phyloP scores from a whole-genome alignment of 64 coral and sea anemone genomes.

The Montipora efflorescens region DNA sequence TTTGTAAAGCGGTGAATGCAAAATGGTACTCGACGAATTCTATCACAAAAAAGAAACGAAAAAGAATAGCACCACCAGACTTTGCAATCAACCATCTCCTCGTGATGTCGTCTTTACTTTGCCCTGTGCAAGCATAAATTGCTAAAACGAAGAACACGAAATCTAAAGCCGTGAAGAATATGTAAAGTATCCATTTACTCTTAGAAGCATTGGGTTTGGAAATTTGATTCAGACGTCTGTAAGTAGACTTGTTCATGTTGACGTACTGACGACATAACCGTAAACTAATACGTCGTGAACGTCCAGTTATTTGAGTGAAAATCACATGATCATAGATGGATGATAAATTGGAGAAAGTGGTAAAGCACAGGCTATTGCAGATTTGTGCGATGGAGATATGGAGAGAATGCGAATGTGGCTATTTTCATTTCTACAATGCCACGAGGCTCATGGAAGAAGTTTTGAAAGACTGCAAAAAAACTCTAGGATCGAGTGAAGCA shows the following conservation, averaged over 20 bases:
- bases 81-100: not conserved
- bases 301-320: too few species aligned
- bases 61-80: not conserved
- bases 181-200: not conserved
- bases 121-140: not conserved
- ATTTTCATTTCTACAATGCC: not conserved
- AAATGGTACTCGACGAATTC: not conserved
- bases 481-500: not conserved
- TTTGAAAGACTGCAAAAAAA: not conserved
- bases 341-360: not conserved
- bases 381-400: not conserved
- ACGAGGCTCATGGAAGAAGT: not conserved
- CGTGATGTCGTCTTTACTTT: not conserved
- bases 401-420: not conserved
- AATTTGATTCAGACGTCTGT: not conserved
- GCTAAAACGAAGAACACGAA: not conserved
- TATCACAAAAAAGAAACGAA: not conserved
- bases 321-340: not conserved
- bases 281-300: not conserved
- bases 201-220: not conserved
- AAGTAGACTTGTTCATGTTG: not conserved
- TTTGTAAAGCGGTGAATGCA: not conserved
- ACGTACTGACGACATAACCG: too few species aligned
- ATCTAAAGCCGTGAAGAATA: not conserved
- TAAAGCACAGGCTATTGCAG: not conserved